Evolutionary conservation across 2,113 vertebrate species (phyloP).

Genomic region (Numenius arquata): DNA sequence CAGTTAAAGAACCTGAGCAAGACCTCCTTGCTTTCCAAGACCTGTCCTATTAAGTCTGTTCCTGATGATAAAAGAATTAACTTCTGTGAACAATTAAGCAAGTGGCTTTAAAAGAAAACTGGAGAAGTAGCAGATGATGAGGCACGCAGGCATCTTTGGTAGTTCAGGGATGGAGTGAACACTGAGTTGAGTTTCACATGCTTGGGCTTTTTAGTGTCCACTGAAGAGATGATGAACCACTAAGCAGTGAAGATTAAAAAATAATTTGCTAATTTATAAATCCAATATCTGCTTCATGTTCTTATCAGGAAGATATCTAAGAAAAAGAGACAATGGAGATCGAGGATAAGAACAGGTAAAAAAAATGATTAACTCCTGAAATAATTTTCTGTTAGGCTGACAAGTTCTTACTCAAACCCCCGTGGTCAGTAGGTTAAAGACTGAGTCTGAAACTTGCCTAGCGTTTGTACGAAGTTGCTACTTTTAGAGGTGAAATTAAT

Average conservation of each 20-base stretch:
- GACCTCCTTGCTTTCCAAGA: background rate
- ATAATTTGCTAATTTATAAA: background rate
- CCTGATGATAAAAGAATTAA: background rate
- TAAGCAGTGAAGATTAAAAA: background rate
- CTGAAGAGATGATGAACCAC: background rate
- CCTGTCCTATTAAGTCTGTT: background rate
- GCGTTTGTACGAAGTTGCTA: background rate
- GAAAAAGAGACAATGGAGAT: constrained; percentile 62
- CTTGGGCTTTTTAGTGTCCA: background rate
- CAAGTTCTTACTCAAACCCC: background rate
- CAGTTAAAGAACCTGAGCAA: background rate
- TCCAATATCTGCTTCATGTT: constrained; percentile 43
- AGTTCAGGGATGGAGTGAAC: constrained; percentile 3
- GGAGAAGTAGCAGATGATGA: background rate
- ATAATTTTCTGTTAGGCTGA: background rate
- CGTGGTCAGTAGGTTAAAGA: background rate
- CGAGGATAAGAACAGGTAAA: constrained; percentile 71
- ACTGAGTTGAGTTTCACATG: background rate
- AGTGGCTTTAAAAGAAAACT: background rate
- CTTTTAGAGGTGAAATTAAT: background rate
- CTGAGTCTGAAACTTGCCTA: background rate
- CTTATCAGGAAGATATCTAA: background rate
- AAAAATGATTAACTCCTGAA: background rate
- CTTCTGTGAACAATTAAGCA: background rate
- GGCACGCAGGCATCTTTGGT: background rate